Evolutionary conservation across 2,113 vertebrate species (phyloP).

Genomic region (Tympanuchus pallidicinctus): DNA sequence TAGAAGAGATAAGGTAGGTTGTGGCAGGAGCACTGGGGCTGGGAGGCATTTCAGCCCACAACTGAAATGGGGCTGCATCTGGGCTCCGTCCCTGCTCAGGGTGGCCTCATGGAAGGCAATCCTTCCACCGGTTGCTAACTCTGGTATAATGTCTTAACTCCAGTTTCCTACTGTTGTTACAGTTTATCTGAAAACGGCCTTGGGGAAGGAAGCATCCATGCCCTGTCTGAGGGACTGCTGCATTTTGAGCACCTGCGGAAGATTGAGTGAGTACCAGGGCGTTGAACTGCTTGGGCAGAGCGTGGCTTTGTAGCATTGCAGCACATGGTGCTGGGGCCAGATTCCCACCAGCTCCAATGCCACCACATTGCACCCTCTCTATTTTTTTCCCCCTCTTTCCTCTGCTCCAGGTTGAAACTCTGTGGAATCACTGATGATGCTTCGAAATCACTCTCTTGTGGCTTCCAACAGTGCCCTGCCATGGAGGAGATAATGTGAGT

Average conservation of each 20-base stretch:
- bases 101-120: background rate
- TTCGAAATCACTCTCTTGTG: conserved; percentile 2
- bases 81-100: background rate
- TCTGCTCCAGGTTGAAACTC: conserved; percentile 63
- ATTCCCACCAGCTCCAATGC: background rate
- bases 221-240: conserved; percentile 72
- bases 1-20: conserved; percentile 80
- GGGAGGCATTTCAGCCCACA: background rate
- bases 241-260: conserved; percentile 76
- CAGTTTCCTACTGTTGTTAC: background rate
- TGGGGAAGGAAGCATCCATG: conserved; percentile 54
- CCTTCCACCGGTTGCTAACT: background rate
- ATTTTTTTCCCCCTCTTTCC: background rate
- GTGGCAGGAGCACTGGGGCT: background rate
- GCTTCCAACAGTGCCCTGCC: conserved; percentile 54
- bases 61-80: background rate
- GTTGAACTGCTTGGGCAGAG: fast-evolving
- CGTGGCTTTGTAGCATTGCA: fast-evolving
- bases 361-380: background rate
- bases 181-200: conserved; percentile 88
- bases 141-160: background rate
- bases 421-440: conserved; percentile 69
- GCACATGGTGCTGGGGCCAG: fast-evolving
- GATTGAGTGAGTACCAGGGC: conserved; percentile 81
- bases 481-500: conserved; percentile 81